Conservation (phyloP, 2,113 vertebrate genomes). For the Herpetotheres cachinnans region DNA sequence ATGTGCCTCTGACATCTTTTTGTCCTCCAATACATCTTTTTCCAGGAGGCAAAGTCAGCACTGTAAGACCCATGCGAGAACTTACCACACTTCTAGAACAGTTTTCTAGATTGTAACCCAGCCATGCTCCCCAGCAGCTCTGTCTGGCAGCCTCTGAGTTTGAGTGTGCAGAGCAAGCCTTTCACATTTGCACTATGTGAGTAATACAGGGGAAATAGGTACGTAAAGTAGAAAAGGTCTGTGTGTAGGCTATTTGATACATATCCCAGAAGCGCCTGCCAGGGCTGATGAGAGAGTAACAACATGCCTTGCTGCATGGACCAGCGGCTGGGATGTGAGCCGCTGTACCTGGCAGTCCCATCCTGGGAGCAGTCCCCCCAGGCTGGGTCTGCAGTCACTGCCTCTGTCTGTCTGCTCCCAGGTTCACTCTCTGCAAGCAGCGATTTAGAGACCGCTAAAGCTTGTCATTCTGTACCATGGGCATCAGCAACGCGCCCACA, state of each 20-base stretch:
- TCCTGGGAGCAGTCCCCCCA: too few relatives aligned
- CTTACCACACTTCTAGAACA: not conserved
- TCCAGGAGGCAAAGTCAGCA: not conserved
- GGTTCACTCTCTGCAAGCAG: not conserved
- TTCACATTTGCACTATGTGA: not conserved
- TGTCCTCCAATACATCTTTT: not conserved
- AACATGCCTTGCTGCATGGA: not conserved
- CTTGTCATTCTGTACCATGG: not conserved
- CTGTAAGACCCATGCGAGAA: not conserved
- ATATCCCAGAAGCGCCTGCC: not conserved
- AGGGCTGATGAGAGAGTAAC: not conserved
- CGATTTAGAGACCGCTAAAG: rapidly evolving
- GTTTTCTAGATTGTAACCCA: not conserved
- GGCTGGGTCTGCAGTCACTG: rapidly evolving
- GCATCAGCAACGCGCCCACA: too few relatives aligned
- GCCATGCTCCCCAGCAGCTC: not conserved
- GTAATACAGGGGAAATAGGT: not conserved
- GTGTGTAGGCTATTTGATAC: not conserved
- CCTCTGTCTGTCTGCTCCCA: not conserved
- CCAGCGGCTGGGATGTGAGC: too few relatives aligned
- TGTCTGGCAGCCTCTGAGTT: not conserved
- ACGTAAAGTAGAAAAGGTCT: not conserved
- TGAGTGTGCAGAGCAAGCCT: not conserved
- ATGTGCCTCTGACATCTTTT: not conserved
- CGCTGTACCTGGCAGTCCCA: not conserved